Base-by-base conservation (phyloP, 2,888 invertebrate species). In the Epirrita christyi region DNA sequence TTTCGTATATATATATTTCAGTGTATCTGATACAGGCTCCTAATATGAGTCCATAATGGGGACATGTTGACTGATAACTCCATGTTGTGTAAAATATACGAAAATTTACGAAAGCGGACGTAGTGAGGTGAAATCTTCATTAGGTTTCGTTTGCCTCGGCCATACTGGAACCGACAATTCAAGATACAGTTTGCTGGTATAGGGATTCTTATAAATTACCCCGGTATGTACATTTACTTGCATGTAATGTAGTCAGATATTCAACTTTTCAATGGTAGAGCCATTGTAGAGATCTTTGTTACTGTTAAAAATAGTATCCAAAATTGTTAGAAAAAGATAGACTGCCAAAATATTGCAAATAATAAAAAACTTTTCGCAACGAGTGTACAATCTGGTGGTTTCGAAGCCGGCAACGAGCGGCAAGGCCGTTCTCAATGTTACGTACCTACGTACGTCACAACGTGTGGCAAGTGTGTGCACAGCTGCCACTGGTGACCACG, bases 341-440 rank as follows among this genome's bases (percentile, higher is more conserved):
- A 29, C 28, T 29, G 8, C 28, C 28, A 2, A 5, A 32, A 9
- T 7, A 7, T 32, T 32, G 8, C 32, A 32, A 7, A 32, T 29
- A 29, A 29, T 32, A 8, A 9, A 14, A 47, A 47, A n/a, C 10
- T 73, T 71, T 76, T 71, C 64, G 70, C 64, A 76, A 77, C 69
- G 65, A 75, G 64, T 66, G 66, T 57, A 71, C 66, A 59, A 64
- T 53, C 57, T 60, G 54, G 42, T 46, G 66, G 68, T 68, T 74
- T 69, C 62, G 71, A 66, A 74, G 75, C 67, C 77, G 75, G 78
- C 81, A 86, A 81, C 81, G 74, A 72, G 76, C 82, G 59, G 73
- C 87, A 88, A 91, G 88, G 89, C 86, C 88, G 83, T 72, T 75
- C 68, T 83, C 84, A 86, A 86, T 88, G 87, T 80, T 83, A 84